Base-by-base conservation (phyloP, 2,888 invertebrate genomes). In the Ormia ochracea region DNA sequence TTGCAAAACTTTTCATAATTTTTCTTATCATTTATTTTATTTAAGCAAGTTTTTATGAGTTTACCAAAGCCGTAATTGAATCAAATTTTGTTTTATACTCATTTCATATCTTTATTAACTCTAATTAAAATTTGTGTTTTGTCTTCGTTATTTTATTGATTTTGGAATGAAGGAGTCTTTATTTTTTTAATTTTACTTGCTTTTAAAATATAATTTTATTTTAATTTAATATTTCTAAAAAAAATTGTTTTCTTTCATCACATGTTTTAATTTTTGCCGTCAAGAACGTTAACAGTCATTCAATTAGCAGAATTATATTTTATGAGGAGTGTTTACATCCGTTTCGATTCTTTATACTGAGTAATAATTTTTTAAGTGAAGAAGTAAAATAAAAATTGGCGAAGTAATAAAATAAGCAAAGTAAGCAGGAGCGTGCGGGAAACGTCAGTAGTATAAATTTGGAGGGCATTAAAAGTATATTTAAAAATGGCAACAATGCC, bases 261-360 rank as follows among this genome's bases (percentile, higher is more conserved):
- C 4, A 6, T 21, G 21, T 54, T 45, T 9, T 1, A 17, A 33
- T n/a, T 45, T 58, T 50, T 33, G 68, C 54, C 66, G 58, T 36
- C 43, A 17, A 73, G 48, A 50, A 78, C 72, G 33, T 38, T n/a
- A 61, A 66, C 73, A 63, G 50, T 73, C 72, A 54, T 80, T 68
- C 75, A 80, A 76, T 80, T 65, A 69, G 63, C 1, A 45, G 9
- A 33, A 72, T 63, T 41, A 19, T 59, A 66, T 74, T 66, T 80
- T 56, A 66, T 36, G 56, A 76, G 76, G 50, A 80, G 80, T 80
- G 80, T 52, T 72, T 80, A 80, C 80, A 76, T 80, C 80, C 76
- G 80, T 80, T 76, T 66, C 10, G 38, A 10, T 38, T 54, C 5
- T 17, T 65, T 78, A 31, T 66, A 54, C 14, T 21, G 26, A 70